phyloP scores from a whole-genome alignment of 2,888 invertebrate species.

The Drepana falcataria region DNA sequence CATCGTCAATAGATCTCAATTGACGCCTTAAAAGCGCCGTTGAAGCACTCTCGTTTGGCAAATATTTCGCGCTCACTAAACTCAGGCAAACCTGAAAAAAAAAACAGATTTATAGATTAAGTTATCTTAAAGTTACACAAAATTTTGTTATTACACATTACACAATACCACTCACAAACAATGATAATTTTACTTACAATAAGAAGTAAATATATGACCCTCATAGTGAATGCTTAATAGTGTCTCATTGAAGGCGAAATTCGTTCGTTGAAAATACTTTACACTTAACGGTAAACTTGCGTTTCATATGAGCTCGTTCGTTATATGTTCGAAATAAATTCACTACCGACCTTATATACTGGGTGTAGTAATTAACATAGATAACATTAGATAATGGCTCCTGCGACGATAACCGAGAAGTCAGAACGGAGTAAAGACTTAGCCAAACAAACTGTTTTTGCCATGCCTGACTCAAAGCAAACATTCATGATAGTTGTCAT shows the following conservation, averaged over 20 bases:
- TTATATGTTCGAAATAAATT: slow-evolving; percentile 44
- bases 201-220: slow-evolving; percentile 53
- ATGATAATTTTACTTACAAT: slow-evolving; percentile 50
- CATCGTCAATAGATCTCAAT: slow-evolving; percentile 41
- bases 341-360: slow-evolving; percentile 60
- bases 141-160: too few relatives aligned
- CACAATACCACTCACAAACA: slow-evolving; percentile 6
- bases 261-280: slow-evolving; percentile 61
- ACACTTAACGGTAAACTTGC: slow-evolving; percentile 39
- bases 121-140: too few relatives aligned
- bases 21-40: slow-evolving; percentile 34
- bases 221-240: slow-evolving; percentile 53
- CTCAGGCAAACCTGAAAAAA: slow-evolving; percentile 52
- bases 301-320: slow-evolving; percentile 69
- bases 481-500: slow-evolving; percentile 31
- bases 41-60: slow-evolving; percentile 52
- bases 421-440: slow-evolving; percentile 38
- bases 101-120: too few relatives aligned
- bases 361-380: slow-evolving; percentile 54
- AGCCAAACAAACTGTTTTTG: slow-evolving; percentile 69
- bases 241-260: slow-evolving; percentile 48
- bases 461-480: slow-evolving; percentile 65
- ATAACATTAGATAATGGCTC: slow-evolving; percentile 70
- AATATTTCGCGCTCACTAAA: slow-evolving; percentile 61
- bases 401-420: slow-evolving; percentile 52